phyloP scores from a whole-genome alignment of 2,888 invertebrate species.

The Phaonia tiefii region DNA sequence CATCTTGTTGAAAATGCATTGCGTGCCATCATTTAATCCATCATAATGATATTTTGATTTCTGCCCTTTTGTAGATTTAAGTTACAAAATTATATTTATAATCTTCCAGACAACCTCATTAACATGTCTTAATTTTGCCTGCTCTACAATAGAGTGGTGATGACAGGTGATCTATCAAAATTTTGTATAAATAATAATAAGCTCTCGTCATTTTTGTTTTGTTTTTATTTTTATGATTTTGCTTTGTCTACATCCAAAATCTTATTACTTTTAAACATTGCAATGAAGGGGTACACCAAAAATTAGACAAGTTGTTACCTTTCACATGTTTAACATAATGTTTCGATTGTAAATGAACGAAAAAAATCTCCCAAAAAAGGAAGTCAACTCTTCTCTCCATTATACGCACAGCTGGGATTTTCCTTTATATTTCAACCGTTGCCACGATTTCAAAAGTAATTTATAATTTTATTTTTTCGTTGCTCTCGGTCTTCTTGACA shows the following conservation, averaged over 20 bases:
- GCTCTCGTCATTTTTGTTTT: slow-evolving; percentile 2
- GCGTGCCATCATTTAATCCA: neutral
- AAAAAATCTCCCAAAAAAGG: too few species aligned
- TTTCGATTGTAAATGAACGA: neutral
- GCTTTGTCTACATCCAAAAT: too few species aligned
- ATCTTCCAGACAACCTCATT: slow-evolving; percentile 3
- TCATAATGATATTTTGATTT: neutral
- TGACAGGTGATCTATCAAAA: slow-evolving; percentile 15
- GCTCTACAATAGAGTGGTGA: neutral
- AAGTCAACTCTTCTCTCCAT: neutral
- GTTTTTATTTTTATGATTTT: neutral
- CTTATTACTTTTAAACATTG: too few species aligned
- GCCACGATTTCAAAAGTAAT: neutral
- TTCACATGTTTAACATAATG: neutral
- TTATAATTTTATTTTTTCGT: slow-evolving; percentile 16
- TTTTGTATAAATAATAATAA: slow-evolving; percentile 19
- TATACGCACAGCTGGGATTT: slow-evolving; percentile 2
- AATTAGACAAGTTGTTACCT: neutral
- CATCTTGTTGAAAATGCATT: too few species aligned
- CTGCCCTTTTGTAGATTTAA: neutral
- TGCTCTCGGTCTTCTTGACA: neutral
- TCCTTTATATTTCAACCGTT: neutral
- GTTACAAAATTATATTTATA: slow-evolving; percentile 3
- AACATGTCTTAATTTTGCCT: neutral
- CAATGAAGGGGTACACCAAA: too few species aligned